Evolutionary conservation across 2,797 vertebrate species (phyloP), one percentile per base, ranked within the genome.

Genomic region (Cygnus olor): DNA sequence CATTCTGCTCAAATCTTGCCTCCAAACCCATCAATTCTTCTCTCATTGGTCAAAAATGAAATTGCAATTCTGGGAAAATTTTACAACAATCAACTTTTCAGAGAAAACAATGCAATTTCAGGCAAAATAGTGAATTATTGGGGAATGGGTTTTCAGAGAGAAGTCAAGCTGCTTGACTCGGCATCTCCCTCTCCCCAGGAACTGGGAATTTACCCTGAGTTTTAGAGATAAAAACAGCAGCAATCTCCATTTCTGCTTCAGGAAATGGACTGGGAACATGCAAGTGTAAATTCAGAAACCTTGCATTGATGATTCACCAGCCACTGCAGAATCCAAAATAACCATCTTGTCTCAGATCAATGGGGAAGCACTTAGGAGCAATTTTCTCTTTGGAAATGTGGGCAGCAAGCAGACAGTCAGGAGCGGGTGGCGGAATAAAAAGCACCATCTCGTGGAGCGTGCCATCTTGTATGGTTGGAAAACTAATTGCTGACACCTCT

Each of bases 301-400:
- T 20, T 45, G 40, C 61, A 78, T 47, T 76, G 82, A 94, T 94
- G 84, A 86, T 90, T 90, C 89, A 87, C 25, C 45, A 7, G 10
- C 53, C 1, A 0, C 21, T 18, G 80, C 83, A 91, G 82, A 95
- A 91, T 93, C 74, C 83, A 51, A 93, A 95, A 44, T 24, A 89
- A 45, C 38, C 44, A 45, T 64, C 68, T 87, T 79, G 19, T 69
- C 71, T 91, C 13, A 0, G 86, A 96, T 96, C 96, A 92, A 89
- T 93, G 64, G 57, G 49, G 83, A 96, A 96, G 64, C 93, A 85
- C 79, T 96, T 94, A 93, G 69, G 10, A 79, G 85, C 94, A 96
- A 97, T 96, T 96, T 95, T 93, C 89, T 27, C 10, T 72, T 94
- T 44, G 47, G 92, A 92, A 95, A 94, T 51, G 70, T 47, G 78